Percentiles rank a stretch among this genome's conserved stretches.
These are phyloP conservation scores for Phenganax subtilis DNA, from an alignment of 92 coral and sea anemone genomes.

Conservation along the genomic window DNA sequence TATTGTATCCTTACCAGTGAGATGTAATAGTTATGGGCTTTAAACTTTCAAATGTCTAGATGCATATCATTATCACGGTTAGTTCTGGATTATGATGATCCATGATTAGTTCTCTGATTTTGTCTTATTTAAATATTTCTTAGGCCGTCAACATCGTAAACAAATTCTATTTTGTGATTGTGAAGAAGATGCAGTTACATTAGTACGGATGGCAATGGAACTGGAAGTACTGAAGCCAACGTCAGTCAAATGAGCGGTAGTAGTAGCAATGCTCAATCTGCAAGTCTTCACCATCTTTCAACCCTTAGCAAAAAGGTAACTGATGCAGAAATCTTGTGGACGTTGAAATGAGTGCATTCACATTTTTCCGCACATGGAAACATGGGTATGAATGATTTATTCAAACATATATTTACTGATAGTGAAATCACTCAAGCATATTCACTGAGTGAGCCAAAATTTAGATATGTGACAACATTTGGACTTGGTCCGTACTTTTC, in stretches of 20 bases:
- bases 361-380: slow-evolving; percentile 56
- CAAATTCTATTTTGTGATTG: too few species aligned
- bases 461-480: slow-evolving; percentile 50
- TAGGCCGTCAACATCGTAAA: too few species aligned
- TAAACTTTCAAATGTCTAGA: too few species aligned
- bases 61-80: too few species aligned
- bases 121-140: too few species aligned
- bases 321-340: slow-evolving; percentile 59
- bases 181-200: too few species aligned
- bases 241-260: slow-evolving; percentile 1
- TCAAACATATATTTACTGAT: slow-evolving; percentile 53
- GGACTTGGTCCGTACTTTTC: slow-evolving; percentile 57
- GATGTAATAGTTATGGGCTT: too few species aligned
- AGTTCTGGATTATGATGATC: too few species aligned
- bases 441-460: slow-evolving; percentile 56
- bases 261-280: neutral
- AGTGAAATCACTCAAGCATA: slow-evolving; percentile 54
- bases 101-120: too few species aligned
- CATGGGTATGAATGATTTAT: slow-evolving; percentile 51
- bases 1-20: too few species aligned
- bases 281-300: slow-evolving; percentile 41
- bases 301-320: slow-evolving; percentile 48
- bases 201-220: neutral
- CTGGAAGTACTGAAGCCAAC: neutral
- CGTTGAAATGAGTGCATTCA: slow-evolving; percentile 51